phyloP scores from a whole-genome alignment of 2,888 invertebrate species.

The Macaria notata region DNA sequence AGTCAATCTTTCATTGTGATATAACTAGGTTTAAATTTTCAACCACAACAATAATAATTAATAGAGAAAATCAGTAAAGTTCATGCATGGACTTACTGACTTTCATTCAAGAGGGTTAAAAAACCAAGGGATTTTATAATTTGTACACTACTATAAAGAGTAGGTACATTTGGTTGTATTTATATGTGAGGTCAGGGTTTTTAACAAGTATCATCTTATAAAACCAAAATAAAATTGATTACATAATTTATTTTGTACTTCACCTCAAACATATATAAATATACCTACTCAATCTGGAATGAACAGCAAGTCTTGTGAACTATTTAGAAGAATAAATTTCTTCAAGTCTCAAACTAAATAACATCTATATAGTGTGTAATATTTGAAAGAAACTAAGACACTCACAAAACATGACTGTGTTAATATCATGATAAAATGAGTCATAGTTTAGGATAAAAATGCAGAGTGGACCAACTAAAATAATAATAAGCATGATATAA shows the following conservation, averaged over 20 bases:
- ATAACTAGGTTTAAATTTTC: no score
- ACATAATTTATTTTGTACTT: background rate
- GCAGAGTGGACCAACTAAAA: slow-evolving; percentile 69
- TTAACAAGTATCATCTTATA: background rate
- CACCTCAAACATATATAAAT: background rate
- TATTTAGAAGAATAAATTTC: no score
- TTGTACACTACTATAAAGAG: background rate
- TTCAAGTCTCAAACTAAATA: no score
- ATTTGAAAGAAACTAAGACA: no score
- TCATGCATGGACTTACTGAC: no score
- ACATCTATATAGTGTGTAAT: no score
- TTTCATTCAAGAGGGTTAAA: background rate
- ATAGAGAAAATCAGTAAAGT: no score
- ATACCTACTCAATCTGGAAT: background rate
- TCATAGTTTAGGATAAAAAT: slow-evolving; percentile 64
- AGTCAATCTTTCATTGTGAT: no score
- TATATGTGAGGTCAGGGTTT: background rate
- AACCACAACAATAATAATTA: no score
- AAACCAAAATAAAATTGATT: background rate
- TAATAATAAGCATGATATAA: slow-evolving; percentile 20
- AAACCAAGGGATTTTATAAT: background rate
- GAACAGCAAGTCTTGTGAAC: no score
- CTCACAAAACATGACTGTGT: slow-evolving; percentile 32
- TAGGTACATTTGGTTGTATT: background rate
- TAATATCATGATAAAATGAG: slow-evolving; percentile 37